Percentiles rank a stretch among this genome's conserved stretches.
Evolutionary conservation across 2,113 vertebrate genomes (phyloP).

Genomic region (Ovis canadensis): DNA sequence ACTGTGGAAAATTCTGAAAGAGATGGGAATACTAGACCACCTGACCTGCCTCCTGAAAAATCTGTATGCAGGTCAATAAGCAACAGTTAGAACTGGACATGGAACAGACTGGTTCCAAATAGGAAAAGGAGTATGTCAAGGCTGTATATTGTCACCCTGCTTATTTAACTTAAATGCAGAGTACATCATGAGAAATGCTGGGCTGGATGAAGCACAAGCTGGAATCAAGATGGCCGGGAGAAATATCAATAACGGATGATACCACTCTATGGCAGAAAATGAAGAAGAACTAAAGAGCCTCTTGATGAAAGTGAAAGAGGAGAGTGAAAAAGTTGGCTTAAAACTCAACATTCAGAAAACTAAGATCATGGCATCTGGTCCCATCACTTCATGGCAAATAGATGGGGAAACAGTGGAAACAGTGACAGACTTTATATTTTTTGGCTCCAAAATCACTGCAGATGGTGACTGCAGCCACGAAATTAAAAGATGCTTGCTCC

Average conservation of each 20-base stretch:
- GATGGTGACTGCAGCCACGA: neutral
- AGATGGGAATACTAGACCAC: neutral
- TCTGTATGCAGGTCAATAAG: neutral
- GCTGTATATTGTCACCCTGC: neutral
- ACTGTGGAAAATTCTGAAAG: neutral
- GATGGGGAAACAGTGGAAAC: neutral
- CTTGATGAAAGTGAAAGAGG: neutral
- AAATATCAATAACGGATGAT: neutral
- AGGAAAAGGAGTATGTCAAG: rapidly evolving
- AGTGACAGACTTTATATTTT: neutral
- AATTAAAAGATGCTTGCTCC: neutral
- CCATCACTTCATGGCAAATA: neutral
- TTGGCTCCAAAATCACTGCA: neutral
- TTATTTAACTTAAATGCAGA: neutral
- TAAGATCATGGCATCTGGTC: neutral
- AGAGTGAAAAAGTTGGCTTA: neutral
- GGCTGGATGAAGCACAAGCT: neutral
- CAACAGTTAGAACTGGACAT: neutral
- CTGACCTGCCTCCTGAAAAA: neutral
- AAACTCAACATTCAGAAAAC: neutral
- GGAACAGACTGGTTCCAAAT: neutral
- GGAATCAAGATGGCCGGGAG: neutral
- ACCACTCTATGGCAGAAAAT: neutral
- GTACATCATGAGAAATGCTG: neutral
- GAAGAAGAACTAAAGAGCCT: neutral